Base-by-base conservation (phyloP, 2,797 vertebrate genomes). In the Clarias platycephalus region DNA sequence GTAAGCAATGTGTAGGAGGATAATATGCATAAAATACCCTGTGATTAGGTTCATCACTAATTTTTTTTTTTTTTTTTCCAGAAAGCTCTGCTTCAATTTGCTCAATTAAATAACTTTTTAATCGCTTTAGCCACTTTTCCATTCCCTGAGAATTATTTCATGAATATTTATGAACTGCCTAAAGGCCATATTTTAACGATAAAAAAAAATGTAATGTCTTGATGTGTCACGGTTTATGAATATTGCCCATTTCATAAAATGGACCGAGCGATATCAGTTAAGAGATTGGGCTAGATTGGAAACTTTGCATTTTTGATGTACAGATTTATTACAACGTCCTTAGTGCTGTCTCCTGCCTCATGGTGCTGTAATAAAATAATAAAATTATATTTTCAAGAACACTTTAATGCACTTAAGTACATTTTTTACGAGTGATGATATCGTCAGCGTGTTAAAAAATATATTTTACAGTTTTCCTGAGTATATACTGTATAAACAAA, bases 71-170 rank as follows among this genome's bases (percentile, higher is more conserved):
- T 90, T 72, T 89, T 91, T 86, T 90, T 89, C 71, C 86, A 83
- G 87, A 90, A 90, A 90, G 89, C 92, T 87, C 90, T 91, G 86
- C 89, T 85, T 88, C 92, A 91, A 92, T 92, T 94, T 92, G 92
- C 91, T 91, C 91, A 91, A 90, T 92, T 91, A 93, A 93, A 79
- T 71, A 66, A 84, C 75, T 53, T 80, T 82, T 81, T 67, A 67
- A 68, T 81, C 62, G 7, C 79, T 81, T 81, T 88, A 91, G 79
- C 84, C 86, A 81, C 84, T 85, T 88, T 91, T 91, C 89, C 87
- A 91, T 91, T 87, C 90, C 88, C 82, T 89, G 85, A 89, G 89
- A 89, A 86, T 84, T 67, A 88, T 89, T 90, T 87, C 16, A 93
- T 89, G 88, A 68, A 94, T 93, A 92, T 93, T 93, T 88, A 87